phyloP scores from a whole-genome alignment of 2,888 invertebrate species.

The Steromphala cineraria region DNA sequence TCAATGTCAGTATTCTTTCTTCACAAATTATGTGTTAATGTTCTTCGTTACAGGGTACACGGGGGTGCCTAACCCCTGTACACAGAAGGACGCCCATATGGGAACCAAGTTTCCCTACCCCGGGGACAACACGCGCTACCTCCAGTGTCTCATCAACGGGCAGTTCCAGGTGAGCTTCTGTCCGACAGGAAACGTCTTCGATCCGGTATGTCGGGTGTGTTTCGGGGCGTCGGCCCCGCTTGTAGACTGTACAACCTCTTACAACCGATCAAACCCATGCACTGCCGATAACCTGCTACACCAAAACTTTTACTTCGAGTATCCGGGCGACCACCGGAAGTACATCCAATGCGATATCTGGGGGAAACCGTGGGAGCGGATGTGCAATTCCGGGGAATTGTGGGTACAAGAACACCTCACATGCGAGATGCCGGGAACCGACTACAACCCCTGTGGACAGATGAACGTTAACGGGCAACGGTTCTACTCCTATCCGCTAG shows the following conservation, averaged over 20 bases:
- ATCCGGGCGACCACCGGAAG: slow-evolving; percentile 40
- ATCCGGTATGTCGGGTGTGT: neutral
- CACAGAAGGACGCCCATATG: neutral
- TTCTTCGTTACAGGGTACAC: neutral
- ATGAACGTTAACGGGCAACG: neutral
- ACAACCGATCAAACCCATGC: slow-evolving; percentile 35
- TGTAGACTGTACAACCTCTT: neutral
- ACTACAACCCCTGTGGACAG: slow-evolving; percentile 38
- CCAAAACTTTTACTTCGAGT: slow-evolving; percentile 39
- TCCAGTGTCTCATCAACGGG: slow-evolving; percentile 51
- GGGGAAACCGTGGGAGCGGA: slow-evolving; percentile 41
- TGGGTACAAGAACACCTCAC: slow-evolving; percentile 54
- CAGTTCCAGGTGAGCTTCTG: slow-evolving; percentile 50
- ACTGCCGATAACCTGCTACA: slow-evolving; percentile 34
- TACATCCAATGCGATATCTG: slow-evolving; percentile 57
- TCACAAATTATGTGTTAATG: no score
- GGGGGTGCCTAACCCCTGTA: neutral
- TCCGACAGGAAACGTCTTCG: slow-evolving; percentile 37
- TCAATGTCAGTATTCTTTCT: no score
- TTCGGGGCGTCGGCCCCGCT: neutral
- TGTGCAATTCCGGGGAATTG: slow-evolving; percentile 30
- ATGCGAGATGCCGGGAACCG: slow-evolving; percentile 32
- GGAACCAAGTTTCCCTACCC: slow-evolving; percentile 48
- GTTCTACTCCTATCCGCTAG: slow-evolving; percentile 42
- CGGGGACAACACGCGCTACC: slow-evolving; percentile 40